phyloP scores from a whole-genome alignment of 2,113 vertebrate genomes.

The Sinocyclocheilus rhinocerous region DNA sequence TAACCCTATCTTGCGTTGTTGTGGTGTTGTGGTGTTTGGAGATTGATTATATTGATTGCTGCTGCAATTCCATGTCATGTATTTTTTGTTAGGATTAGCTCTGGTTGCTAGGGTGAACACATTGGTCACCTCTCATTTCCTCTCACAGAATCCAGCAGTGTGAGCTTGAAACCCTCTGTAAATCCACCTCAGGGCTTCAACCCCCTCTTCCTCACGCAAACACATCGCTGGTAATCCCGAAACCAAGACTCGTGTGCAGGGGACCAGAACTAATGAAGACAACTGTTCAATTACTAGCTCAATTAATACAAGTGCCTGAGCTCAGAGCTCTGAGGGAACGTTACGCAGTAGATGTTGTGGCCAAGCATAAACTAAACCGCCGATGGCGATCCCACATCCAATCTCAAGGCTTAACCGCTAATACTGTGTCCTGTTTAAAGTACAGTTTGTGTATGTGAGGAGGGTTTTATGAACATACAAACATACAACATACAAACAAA shows the following conservation, averaged over 20 bases:
- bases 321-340: slow-evolving; percentile 66
- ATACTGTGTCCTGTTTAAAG: slow-evolving; percentile 62
- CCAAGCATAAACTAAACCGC: slow-evolving; percentile 66
- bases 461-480: slow-evolving; percentile 44
- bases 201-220: slow-evolving; percentile 58
- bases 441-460: slow-evolving; percentile 61
- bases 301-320: slow-evolving; percentile 78
- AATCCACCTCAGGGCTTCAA: slow-evolving; percentile 55
- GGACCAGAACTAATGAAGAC: slow-evolving; percentile 82
- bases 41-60: neutral
- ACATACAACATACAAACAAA: slow-evolving; percentile 35
- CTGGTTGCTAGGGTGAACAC: slow-evolving; percentile 58
- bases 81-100: slow-evolving; percentile 55
- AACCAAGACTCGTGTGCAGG: slow-evolving; percentile 68
- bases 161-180: slow-evolving; percentile 37
- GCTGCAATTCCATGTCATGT: slow-evolving; percentile 29
- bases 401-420: slow-evolving; percentile 65
- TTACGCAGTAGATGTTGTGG: slow-evolving; percentile 65
- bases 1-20: neutral
- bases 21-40: neutral
- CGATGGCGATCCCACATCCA: slow-evolving; percentile 57
- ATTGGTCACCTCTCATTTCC: slow-evolving; percentile 50
- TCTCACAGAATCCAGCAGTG: slow-evolving; percentile 52
- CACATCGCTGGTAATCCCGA: slow-evolving; percentile 70
- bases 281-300: slow-evolving; percentile 82